Base-by-base conservation (phyloP, 1,140 invertebrate species). In the Diabrotica virgifera region DNA sequence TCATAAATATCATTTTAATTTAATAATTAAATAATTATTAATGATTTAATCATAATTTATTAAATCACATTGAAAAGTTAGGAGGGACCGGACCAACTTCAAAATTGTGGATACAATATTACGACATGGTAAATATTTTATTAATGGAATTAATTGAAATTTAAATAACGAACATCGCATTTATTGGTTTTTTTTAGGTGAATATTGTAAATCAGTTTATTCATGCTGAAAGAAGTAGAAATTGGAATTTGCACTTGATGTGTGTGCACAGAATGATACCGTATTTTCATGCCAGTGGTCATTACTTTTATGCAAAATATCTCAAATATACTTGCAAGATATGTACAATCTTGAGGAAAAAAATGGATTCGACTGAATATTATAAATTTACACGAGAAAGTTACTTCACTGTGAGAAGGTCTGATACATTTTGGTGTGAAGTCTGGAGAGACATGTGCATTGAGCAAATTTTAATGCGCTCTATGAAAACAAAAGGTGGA, bases 211-310 rank as follows among this genome's bases (percentile, higher is more conserved):
- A n/a, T n/a, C n/a, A n/a, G n/a, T n/a, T n/a, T n/a, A n/a, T n/a
- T n/a, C n/a, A n/a, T n/a, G 9, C 50, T 14, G 59, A 60, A 12
- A 60, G 38, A 52, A 51, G 9, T 9, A 35, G 50, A 5, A 60
- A 60, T 5, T 60, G 13, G 59, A 13, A 60, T 11, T 36, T 60
- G 6, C 76, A 79, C 65, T 62, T 77, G 5, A n/a, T 53, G 10
- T 65, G 64, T 51, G 56, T 79, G 7, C 53, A 70, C 35, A 62
- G 73, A 54, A 80, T 80, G 77, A 65, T 80, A 11, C 78, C 75
- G 0, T 75, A n/a, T 52, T 78, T 81, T 59, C 74, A 79, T 61
- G 77, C 78, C 0, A 57, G 66, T 57, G 37, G 38, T 5, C 58
- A 59, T 40, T 59, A 40, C 58, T 51, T 5, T 40, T 59, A 59